Evolutionary conservation across 2,113 vertebrate genomes (phyloP).

Genomic region (Corvus cornix): DNA sequence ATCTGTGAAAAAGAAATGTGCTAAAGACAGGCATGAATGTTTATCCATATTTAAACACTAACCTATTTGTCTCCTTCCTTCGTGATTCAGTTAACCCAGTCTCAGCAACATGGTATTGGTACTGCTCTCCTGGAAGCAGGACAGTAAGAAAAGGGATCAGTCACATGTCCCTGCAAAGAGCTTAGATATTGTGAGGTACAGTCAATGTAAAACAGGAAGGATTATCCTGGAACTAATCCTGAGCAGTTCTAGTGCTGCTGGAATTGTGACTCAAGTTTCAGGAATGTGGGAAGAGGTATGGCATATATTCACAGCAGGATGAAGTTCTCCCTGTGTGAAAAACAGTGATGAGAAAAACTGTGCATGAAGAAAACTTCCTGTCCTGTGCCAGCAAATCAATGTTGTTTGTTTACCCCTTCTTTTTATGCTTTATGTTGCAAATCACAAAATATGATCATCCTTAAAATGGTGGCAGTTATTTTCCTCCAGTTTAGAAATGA

Average conservation of each 20-base stretch:
- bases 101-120: not conserved
- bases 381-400: not conserved
- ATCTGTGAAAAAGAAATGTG: not conserved
- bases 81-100: not conserved
- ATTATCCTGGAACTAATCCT: not conserved
- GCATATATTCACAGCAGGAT: not conserved
- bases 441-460: not conserved
- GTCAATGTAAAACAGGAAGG: not conserved
- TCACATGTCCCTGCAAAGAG: not conserved
- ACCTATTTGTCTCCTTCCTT: not conserved
- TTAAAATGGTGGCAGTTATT: not conserved
- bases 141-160: not conserved
- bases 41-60: not conserved
- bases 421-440: not conserved
- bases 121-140: not conserved
- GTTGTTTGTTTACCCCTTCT: not conserved
- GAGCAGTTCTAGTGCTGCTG: not conserved
- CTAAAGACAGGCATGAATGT: not conserved
- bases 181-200: not conserved
- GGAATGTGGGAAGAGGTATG: not conserved
- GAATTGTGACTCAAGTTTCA: not conserved
- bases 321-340: not conserved
- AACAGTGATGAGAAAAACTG: not conserved
- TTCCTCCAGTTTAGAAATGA: not conserved
- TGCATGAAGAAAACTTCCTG: not conserved